Percentiles rank a stretch among this genome's conserved stretches.
Evolutionary conservation across 2,888 invertebrate genomes (phyloP).

Genomic region (Yponomeuta cagnagella): DNA sequence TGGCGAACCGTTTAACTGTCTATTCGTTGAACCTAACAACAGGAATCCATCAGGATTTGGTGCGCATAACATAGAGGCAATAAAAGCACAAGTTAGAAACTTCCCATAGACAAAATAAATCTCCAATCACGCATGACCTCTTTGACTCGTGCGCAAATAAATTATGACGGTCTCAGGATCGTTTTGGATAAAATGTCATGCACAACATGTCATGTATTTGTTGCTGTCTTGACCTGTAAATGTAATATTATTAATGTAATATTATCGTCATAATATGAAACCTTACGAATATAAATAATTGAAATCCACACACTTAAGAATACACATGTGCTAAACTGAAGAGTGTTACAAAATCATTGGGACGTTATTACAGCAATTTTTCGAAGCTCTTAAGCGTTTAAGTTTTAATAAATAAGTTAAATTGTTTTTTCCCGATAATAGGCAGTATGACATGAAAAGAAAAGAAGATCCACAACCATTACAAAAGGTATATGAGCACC

Average conservation of each 20-base stretch:
- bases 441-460: neutral
- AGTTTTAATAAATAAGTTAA: neutral
- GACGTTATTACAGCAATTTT: too few relatives aligned
- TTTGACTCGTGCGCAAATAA: too few relatives aligned
- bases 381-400: too few relatives aligned
- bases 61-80: too few relatives aligned
- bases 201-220: neutral
- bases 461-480: neutral
- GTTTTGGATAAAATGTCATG: too few relatives aligned
- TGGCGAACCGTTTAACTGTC: too few relatives aligned
- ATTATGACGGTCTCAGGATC: too few relatives aligned
- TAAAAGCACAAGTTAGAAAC: too few relatives aligned
- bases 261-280: neutral
- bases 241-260: neutral
- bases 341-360: neutral
- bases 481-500: slow-evolving; percentile 30
- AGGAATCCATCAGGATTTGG: too few relatives aligned
- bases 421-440: neutral
- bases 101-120: too few relatives aligned
- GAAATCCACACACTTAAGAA: neutral
- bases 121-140: too few relatives aligned
- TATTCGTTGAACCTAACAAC: too few relatives aligned
- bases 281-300: neutral
- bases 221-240: neutral
- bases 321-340: neutral